Evolutionary conservation across 1,140 invertebrate genomes (phyloP), one percentile per base, ranked within the genome.

Genomic region (Brachionus angularis): DNA sequence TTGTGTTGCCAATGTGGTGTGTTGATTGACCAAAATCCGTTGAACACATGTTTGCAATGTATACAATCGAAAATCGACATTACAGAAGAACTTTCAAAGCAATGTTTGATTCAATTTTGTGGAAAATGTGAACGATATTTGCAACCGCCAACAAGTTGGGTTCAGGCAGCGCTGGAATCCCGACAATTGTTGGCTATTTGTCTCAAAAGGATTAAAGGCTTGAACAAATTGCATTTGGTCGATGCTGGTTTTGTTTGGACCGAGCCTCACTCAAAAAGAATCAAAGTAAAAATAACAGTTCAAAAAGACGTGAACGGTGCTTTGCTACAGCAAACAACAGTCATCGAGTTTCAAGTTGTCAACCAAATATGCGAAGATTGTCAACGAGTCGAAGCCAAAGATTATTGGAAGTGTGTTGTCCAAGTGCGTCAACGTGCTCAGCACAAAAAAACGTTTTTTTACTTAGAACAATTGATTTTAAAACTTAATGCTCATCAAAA

Each of bases 221-320:
- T 97, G 0, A 91, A 89, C 75, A 87, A 89, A 79, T 89, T 96
- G 0, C 90, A 55, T 14, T 18, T 98, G 4, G 85, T 96, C 46
- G 94, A 98, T 86, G 96, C 96, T 55, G 87, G 88, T 5, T 99
- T 99, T 84, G 86, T 96, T 3, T 99, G 96, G 95, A 99, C 96
- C 33, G 96, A 99, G 78, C 93, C 96, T 69, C 96, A 99, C 85
- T 98, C 95, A 0, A 95, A 93, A 81, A 86, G 96, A 72, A 87
- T 98, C 27, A 98, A 98, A 84, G 88, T 97, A 0, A 97, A 98
- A 83, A 78, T 99, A 53, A 95, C 91, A 3, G 88, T 99, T n/a
- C 93, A 98, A 79, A 93, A 90, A 73, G 93, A 98, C 85, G 90
- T 83, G 42, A 31, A 73, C 58, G 52, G 71, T 21, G 46, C 72